Evolutionary conservation across 2,797 vertebrate species (phyloP), one percentile per base, ranked within the genome.

Genomic region (Myotis findleyi): DNA sequence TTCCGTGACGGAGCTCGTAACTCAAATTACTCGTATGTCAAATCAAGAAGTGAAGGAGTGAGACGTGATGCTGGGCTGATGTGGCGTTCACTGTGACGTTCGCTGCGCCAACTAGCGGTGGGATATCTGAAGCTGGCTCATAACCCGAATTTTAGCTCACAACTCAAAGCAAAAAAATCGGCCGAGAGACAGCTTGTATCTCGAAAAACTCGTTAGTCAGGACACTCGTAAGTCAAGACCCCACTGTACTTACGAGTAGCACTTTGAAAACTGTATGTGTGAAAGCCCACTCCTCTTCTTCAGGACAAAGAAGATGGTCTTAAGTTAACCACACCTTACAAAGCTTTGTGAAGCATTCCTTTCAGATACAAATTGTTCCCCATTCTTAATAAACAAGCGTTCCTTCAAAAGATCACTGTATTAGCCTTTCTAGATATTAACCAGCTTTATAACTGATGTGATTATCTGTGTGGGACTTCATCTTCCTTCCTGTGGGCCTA

Each of bases 291-390:
- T n/a, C 23, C 17, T 59, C 21, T 84, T 95, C 80, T 73, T 82
- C 10, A 51, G 11, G 33, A 27, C 21, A 55, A 38, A 55, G 59
- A 55, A 80, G 14, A 47, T 87, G 25, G 30, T 47, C 72, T 66
- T 79, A 77, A 82, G 49, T 82, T 59, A 87, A 84, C 5, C n/a
- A 93, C n/a, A 87, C 23, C n/a, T 81, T 72, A 79, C 12, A 88
- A 85, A 93, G 27, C 36, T 94, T 94, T 91, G 51, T 1, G 41
- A 89, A 82, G 7, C 49, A 88, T 64, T 92, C n/a, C 23, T 90
- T 92, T 94, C 73, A 81, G 72, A 89, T 85, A 68, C 79, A 69
- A 20, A 41, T 64, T 88, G 11, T 66, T 17, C 38, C 79, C 17
- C 30, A 36, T 87, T 93, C 47, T 93, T 82, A 94, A 79, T 41